Conservation (phyloP, 92 coral and sea anemone genomes). For the Porites rus region DNA sequence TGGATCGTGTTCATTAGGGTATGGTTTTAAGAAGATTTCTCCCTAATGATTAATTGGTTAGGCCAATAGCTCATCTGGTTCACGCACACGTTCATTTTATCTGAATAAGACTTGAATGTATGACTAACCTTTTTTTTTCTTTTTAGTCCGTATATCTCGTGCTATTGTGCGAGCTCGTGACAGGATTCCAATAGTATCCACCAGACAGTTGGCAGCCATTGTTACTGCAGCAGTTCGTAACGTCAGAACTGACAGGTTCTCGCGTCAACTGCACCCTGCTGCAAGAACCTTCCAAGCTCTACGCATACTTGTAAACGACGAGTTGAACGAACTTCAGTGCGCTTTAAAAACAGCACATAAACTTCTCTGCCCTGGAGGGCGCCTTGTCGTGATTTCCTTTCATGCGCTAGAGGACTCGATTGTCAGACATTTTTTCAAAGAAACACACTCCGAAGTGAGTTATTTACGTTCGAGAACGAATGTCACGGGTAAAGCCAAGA, state of each 20-base stretch:
- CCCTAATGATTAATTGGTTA: too few relatives aligned
- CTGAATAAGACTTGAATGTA: too few relatives aligned
- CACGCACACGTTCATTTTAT: too few relatives aligned
- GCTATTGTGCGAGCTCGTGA: constrained; percentile 83
- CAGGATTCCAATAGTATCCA: constrained; percentile 62
- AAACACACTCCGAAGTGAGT: constrained; percentile 57
- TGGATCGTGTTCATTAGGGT: too few relatives aligned
- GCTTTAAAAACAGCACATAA: constrained; percentile 84
- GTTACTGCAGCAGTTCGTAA: constrained; percentile 81
- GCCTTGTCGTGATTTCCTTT: constrained; percentile 84
- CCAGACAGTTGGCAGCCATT: constrained; percentile 65
- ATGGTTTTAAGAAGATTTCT: too few relatives aligned
- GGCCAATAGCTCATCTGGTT: too few relatives aligned
- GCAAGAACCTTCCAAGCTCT: constrained; percentile 91
- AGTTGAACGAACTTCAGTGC: constrained; percentile 83
- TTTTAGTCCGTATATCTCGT: constrained; percentile 77
- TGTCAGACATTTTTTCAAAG: constrained; percentile 80
- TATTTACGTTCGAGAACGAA: constrained; percentile 50
- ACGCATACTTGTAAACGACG: constrained; percentile 89
- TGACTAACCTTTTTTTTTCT: not conserved
- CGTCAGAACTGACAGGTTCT: constrained; percentile 73
- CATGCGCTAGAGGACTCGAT: constrained; percentile 86
- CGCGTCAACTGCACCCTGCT: constrained; percentile 87
- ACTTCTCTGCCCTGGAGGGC: constrained; percentile 86
- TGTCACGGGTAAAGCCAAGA: constrained; percentile 35